Evolutionary conservation across 2,888 invertebrate species (phyloP), one percentile per base, ranked within the genome.

Genomic region (Carabus problematicus): DNA sequence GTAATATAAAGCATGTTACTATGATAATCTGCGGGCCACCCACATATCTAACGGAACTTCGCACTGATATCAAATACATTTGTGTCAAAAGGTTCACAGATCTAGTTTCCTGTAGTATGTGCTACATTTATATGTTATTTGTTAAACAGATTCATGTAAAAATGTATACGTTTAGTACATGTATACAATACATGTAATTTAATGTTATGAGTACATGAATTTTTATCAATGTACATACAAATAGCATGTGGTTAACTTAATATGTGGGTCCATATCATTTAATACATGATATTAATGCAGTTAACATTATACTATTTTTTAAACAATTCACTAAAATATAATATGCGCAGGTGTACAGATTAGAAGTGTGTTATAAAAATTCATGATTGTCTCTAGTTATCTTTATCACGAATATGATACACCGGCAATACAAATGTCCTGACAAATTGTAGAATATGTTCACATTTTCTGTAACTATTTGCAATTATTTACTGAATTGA

Each of bases 201-300:
- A 12, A 6, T 7, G 7, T 45, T 14, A 45, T 3, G 3, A 12
- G 45, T 3, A 45, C 45, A 45, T 45, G 2, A 12, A 45, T 45
- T 14, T 45, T 45, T 45, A 45, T 45, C 14, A 45, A 12, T 14
- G 14, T 29, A 29, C 29, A 29, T 29, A 12, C 2, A 3, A 45
- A 45, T 45, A 3, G 42, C 29, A 41, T 63, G 9, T 9, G 9
- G 52, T 63, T 54, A 41, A 49, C 54, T 18, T 54, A 63, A 63
- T 52, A 63, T 63, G 63, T 49, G 63, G 63, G 63, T 63, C 7
- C 16, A 19, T 47, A 45, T 49, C 47, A 41, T 41, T 39, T 54
- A 52, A 52, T 14, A 63, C 41, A 41, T 8, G 40, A 19, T 40
- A 52, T 63, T 41, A 63, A 52, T 49, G 40, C 52, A n/a, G 16